A percentile compares a stretch with the other conserved stretches of the same genome.
These are phyloP conservation scores for Dendrocincla fuliginosa DNA, from an alignment of 2,797 vertebrate species.

Conservation along the genomic window DNA sequence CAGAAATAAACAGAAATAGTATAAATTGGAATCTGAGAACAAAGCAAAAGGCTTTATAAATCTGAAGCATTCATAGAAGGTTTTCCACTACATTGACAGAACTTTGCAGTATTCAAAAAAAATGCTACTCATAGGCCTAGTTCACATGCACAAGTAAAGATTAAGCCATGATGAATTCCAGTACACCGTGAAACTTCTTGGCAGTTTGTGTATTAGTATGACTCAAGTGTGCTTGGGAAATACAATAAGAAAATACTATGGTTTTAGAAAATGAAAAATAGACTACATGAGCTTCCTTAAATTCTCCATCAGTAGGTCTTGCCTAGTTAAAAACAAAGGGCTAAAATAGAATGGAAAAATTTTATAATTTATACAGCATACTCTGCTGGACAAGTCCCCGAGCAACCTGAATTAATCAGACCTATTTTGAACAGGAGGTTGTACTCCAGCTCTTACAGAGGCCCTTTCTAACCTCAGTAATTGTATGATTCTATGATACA, in stretches of 20 bases:
- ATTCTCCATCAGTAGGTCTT: background rate
- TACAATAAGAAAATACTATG: background rate
- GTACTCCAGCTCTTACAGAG: background rate
- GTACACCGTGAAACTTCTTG: background rate
- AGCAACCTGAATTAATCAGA: background rate
- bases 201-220: background rate
- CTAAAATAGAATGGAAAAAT: background rate
- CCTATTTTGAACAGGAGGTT: background rate
- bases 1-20: background rate
- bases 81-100: background rate
- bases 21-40: background rate
- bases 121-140: background rate
- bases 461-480: background rate
- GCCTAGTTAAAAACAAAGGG: background rate
- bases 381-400: background rate
- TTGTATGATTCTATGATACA: background rate
- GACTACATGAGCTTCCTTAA: background rate
- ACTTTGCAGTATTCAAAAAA: background rate
- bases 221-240: background rate
- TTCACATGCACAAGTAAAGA: background rate
- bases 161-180: background rate
- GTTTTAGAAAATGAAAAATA: background rate
- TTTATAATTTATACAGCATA: background rate
- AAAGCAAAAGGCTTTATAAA: background rate
- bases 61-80: background rate